A percentile compares a stretch with the other conserved stretches of the same genome.
Conservation (phyloP, 2,888 invertebrate genomes). For the Sphaeridia pumilis region DNA sequence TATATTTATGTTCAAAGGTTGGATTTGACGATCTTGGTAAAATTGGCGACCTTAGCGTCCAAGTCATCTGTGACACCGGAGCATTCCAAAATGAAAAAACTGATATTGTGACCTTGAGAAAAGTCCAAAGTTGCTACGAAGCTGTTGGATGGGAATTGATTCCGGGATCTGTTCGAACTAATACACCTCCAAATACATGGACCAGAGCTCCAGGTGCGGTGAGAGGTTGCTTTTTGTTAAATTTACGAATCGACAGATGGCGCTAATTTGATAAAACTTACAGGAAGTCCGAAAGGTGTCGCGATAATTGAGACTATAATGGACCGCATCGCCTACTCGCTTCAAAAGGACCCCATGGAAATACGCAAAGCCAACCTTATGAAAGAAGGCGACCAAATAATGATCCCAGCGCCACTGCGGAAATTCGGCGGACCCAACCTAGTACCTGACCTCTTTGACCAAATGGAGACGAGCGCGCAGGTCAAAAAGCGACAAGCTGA, state of each 20-base stretch:
- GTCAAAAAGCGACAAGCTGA: conserved; percentile 47
- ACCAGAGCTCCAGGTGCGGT: conserved; percentile 44
- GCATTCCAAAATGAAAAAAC: conserved; percentile 36
- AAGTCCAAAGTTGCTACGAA: conserved; percentile 36
- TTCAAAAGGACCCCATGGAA: conserved; percentile 39
- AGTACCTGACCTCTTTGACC: conserved; percentile 45
- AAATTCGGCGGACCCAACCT: conserved; percentile 38
- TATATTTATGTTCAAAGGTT: neutral
- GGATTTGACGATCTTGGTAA: conserved; percentile 35
- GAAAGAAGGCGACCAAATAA: conserved; percentile 14
- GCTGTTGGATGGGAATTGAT: conserved; percentile 40
- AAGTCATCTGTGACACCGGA: conserved; percentile 39
- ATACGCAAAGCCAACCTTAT: conserved; percentile 48
- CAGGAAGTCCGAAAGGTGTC: conserved; percentile 39
- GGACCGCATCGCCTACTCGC: conserved; percentile 40
- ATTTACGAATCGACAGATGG: neutral
- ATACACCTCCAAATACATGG: conserved; percentile 40
- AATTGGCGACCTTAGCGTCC: conserved; percentile 38
- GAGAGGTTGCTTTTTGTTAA: neutral
- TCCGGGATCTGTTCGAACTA: conserved; percentile 39
- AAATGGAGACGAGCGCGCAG: conserved; percentile 49
- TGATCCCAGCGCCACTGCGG: conserved; percentile 3
- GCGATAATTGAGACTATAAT: conserved; percentile 42
- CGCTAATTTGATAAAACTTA: neutral
- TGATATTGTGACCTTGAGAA: conserved; percentile 17